A percentile compares a stretch with the other conserved stretches of the same genome.
These are phyloP conservation scores for Sebastes nivosus DNA, from an alignment of 2,797 vertebrate species.

Conservation along the genomic window DNA sequence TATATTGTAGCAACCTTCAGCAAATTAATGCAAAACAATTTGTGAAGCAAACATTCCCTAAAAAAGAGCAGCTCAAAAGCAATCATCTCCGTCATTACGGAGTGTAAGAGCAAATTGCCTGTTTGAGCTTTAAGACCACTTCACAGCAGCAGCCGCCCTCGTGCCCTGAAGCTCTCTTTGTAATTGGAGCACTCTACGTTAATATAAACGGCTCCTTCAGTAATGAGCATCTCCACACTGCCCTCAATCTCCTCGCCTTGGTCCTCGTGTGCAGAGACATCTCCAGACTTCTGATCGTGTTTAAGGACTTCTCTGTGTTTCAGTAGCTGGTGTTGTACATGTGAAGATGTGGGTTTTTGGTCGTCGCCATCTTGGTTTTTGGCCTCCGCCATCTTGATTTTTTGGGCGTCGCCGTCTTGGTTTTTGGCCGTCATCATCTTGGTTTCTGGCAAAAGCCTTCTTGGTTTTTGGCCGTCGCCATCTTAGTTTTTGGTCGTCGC, in stretches of 20 bases:
- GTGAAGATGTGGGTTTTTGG: no score
- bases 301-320: neutral
- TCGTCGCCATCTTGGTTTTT: no score
- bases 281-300: neutral
- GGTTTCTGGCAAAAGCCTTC: fast-evolving
- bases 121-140: constrained; percentile 49
- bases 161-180: constrained; percentile 29
- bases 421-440: fast-evolving
- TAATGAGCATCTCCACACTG: constrained; percentile 16
- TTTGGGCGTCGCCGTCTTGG: no score
- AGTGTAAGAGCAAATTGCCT: constrained; percentile 44
- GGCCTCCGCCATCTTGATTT: no score
- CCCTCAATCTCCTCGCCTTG: constrained; percentile 14
- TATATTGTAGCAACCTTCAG: neutral
- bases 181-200: constrained; percentile 49
- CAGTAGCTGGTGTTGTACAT: neutral
- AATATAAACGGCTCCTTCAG: constrained; percentile 34
- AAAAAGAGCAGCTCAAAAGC: constrained; percentile 13
- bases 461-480: fast-evolving
- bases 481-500: fast-evolving
- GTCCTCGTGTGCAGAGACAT: neutral
- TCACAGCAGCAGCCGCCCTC: constrained; percentile 21
- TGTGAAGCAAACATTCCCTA: constrained; percentile 9
- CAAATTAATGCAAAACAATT: constrained; percentile 5
- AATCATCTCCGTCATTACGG: constrained; percentile 36